phyloP scores from a whole-genome alignment of 2,797 vertebrate species.

The Gymnoscopelus braueri region DNA sequence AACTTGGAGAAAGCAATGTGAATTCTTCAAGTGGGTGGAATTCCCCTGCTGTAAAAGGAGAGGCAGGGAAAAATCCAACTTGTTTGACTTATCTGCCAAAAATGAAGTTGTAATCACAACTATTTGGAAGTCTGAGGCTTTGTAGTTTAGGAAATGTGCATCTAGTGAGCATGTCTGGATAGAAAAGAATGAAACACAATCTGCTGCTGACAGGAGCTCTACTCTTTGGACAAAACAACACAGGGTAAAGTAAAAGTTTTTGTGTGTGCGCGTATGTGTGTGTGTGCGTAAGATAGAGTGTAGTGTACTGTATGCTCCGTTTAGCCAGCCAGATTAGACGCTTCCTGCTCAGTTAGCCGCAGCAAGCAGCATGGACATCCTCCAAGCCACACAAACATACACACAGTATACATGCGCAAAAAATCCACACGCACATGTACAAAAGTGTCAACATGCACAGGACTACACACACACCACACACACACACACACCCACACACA shows the following conservation, averaged over 20 bases:
- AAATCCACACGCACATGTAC: slow-evolving; percentile 9
- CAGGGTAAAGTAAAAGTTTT: slow-evolving; percentile 25
- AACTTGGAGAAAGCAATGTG: no score
- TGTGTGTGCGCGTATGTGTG: slow-evolving; percentile 26
- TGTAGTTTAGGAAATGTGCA: background rate
- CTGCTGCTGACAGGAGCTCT: slow-evolving; percentile 27
- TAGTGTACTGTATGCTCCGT: slow-evolving; percentile 14
- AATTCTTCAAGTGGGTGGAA: no score
- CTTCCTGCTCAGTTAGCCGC: slow-evolving; percentile 69
- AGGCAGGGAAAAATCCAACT: no score
- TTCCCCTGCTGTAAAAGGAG: no score
- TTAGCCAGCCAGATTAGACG: slow-evolving; percentile 67
- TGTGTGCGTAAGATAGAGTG: slow-evolving; percentile 22
- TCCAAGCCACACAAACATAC: slow-evolving; percentile 56
- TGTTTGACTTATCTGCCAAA: no score
- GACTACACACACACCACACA: background rate
- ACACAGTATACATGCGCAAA: slow-evolving; percentile 1
- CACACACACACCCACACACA: slow-evolving; percentile 11
- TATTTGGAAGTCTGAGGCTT: slow-evolving; percentile 7
- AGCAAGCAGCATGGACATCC: slow-evolving; percentile 55
- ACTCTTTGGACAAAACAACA: slow-evolving; percentile 34
- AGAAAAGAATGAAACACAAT: slow-evolving; percentile 29
- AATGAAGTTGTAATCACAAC: no score
- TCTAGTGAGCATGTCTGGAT: slow-evolving; percentile 20
- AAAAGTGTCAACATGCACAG: slow-evolving; percentile 25